Evolutionary conservation across 1,140 invertebrate species (phyloP).

Genomic region (Amphibalanus amphitrite): DNA sequence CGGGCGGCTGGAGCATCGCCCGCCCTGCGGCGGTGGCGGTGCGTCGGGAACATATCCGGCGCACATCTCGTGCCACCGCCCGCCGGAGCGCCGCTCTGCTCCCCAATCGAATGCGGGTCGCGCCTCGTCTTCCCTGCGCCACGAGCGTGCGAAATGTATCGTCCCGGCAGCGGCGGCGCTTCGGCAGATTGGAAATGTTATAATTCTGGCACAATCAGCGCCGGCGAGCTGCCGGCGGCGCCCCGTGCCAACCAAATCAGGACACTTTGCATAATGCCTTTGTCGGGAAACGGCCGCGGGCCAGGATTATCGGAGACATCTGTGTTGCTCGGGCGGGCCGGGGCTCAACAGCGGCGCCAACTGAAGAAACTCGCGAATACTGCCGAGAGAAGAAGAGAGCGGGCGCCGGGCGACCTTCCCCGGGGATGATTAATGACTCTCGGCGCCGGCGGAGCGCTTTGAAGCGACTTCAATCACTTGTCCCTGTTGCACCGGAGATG

Average conservation of each 20-base stretch:
- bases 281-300: not conserved
- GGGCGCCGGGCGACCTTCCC: not conserved
- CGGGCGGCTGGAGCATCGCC: too few species aligned
- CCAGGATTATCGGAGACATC: not conserved
- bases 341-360: not conserved
- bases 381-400: not conserved
- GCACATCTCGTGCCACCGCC: too few species aligned
- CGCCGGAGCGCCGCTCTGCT: too few species aligned
- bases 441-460: not conserved
- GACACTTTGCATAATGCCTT: slow-evolving; percentile 1
- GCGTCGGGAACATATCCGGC: too few species aligned
- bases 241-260: not conserved
- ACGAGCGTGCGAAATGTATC: not conserved
- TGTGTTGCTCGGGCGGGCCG: not conserved
- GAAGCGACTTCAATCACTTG: not conserved
- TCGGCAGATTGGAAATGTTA: not conserved
- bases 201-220: not conserved
- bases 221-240: too few species aligned
- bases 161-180: too few species aligned
- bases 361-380: not conserved
- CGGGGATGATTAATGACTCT: not conserved
- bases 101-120: not conserved
- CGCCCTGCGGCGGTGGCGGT: too few species aligned
- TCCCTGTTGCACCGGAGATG: not conserved
- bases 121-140: not conserved